These are phyloP conservation scores for Epsilonema sp. DNA, from an alignment of 2,888 invertebrate species.

Conservation along the genomic window DNA sequence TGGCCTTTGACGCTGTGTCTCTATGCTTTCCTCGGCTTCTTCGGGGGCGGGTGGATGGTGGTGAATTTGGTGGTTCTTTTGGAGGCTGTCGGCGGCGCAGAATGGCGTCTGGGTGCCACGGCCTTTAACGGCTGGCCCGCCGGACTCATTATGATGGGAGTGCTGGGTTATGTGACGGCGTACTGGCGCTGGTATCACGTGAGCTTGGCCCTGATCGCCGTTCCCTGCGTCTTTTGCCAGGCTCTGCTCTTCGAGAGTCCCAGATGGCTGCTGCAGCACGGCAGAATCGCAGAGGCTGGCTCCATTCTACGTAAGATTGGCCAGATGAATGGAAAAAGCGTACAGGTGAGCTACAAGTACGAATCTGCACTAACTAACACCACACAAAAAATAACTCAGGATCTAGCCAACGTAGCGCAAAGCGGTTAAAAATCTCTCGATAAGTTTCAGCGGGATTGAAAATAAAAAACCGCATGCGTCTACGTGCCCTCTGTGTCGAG, in stretches of 20 bases:
- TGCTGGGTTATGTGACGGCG: slow-evolving; percentile 6
- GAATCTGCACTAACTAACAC: too few species aligned
- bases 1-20: neutral
- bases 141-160: slow-evolving; percentile 8
- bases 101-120: slow-evolving; percentile 6
- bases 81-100: slow-evolving; percentile 4
- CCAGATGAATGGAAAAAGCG: neutral
- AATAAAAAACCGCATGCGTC: too few species aligned
- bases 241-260: slow-evolving; percentile 6
- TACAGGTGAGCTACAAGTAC: neutral
- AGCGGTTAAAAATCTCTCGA: too few species aligned
- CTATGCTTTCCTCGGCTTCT: slow-evolving; percentile 6
- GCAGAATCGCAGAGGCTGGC: neutral
- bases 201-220: neutral
- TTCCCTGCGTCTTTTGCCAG: neutral
- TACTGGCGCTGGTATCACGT: slow-evolving; percentile 7
- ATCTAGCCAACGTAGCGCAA: too few species aligned
- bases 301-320: slow-evolving; percentile 2
- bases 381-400: too few species aligned
- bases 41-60: slow-evolving; percentile 10
- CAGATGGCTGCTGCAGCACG: slow-evolving; percentile 8
- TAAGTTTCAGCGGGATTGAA: too few species aligned
- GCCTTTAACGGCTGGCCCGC: slow-evolving; percentile 10
- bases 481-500: too few species aligned
- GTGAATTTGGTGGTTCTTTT: slow-evolving; percentile 7